phyloP scores from a whole-genome alignment of 1,140 invertebrate genomes.

The Euura lappo region DNA sequence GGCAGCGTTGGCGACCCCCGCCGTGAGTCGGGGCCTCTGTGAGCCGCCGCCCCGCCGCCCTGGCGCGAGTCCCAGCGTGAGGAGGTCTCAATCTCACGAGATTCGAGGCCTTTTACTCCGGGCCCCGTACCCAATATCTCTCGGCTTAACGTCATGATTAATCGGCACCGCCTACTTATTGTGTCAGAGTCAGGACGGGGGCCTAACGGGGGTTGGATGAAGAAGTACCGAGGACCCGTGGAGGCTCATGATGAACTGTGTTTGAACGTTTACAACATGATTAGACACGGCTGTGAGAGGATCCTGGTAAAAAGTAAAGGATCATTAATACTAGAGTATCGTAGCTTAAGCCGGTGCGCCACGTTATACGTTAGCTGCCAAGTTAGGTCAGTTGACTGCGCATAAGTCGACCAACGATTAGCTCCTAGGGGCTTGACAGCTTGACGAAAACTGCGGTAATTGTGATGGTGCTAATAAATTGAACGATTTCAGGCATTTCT shows the following conservation, averaged over 20 bases:
- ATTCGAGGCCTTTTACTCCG: constrained; percentile 25
- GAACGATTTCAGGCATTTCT: no score
- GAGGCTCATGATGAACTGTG: not conserved
- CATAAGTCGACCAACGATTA: not conserved
- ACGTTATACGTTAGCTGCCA: not conserved
- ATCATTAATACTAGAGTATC: not conserved
- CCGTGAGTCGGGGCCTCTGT: constrained; percentile 1
- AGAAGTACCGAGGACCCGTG: not conserved
- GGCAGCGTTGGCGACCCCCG: constrained; percentile 22
- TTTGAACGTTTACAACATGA: constrained; percentile 5
- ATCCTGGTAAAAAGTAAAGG: not conserved
- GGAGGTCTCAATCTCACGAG: constrained; percentile 27
- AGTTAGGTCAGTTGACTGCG: not conserved
- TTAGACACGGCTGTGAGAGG: not conserved
- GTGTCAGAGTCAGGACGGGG: constrained; percentile 30
- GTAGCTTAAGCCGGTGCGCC: not conserved
- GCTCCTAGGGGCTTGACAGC: not conserved
- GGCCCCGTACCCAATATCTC: constrained; percentile 15
- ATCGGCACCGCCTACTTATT: constrained; percentile 51
- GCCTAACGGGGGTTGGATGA: not conserved
- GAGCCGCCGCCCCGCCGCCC: constrained; percentile 16
- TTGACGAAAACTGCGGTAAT: no score
- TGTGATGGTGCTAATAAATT: no score
- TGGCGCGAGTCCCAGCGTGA: constrained; percentile 14
- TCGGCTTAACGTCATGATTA: constrained; percentile 42